Conservation (phyloP, 2,797 vertebrate species). For the Gila robusta region DNA sequence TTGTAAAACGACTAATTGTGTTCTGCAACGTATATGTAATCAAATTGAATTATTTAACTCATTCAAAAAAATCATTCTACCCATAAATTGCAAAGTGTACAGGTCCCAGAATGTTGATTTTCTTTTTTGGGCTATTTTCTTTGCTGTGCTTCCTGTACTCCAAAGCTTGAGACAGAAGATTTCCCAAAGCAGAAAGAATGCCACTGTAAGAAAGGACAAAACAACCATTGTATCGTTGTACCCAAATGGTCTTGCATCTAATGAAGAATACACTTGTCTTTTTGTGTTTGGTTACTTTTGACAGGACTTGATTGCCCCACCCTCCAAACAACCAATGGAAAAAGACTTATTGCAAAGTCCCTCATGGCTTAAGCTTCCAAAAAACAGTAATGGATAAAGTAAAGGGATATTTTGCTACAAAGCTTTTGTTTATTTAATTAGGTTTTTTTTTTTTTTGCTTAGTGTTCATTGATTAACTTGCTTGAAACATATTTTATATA, state of each 20-base stretch:
- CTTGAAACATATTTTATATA: not conserved
- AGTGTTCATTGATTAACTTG: not conserved
- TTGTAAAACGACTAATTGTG: not conserved
- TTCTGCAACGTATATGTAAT: not conserved
- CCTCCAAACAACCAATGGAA: not conserved
- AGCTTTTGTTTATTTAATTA: not conserved
- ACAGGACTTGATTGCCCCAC: not conserved
- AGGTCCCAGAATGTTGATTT: slow-evolving; percentile 76
- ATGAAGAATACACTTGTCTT: not conserved
- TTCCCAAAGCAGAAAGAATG: slow-evolving; percentile 88
- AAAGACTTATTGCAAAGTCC: not conserved
- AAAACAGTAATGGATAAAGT: not conserved
- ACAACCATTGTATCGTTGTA: not conserved
- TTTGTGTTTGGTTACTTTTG: slow-evolving; percentile 11
- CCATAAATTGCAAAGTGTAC: slow-evolving; percentile 85
- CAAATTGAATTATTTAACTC: not conserved
- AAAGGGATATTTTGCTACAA: not conserved
- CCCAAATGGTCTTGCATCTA: slow-evolving; percentile 8
- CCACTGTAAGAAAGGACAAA: slow-evolving; percentile 73
- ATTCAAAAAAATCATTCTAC: slow-evolving; percentile 71
- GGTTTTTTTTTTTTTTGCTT: not conserved
- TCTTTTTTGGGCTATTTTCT: slow-evolving; percentile 63
- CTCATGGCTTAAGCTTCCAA: not conserved
- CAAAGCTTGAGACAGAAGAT: slow-evolving; percentile 84
- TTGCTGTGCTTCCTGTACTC: slow-evolving; percentile 77